Percentiles rank a stretch among this genome's conserved stretches.
These are phyloP conservation scores for Willisornis vidua DNA, from an alignment of 2,113 vertebrate species.

Conservation along the genomic window DNA sequence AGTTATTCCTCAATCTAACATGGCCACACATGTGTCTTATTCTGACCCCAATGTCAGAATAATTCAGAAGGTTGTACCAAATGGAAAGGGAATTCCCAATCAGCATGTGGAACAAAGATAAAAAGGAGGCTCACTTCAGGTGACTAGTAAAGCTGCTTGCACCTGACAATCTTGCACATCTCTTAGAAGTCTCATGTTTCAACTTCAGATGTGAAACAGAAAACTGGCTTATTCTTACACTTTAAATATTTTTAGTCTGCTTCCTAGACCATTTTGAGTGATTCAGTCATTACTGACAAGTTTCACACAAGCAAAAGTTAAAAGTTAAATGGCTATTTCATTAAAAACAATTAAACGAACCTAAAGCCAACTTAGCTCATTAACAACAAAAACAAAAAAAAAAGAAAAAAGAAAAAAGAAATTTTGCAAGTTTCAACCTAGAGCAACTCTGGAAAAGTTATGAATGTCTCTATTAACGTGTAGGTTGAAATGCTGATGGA, in stretches of 20 bases:
- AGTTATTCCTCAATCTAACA: not conserved
- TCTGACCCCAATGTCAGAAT: not conserved
- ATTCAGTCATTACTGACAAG: not conserved
- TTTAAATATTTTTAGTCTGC: not conserved
- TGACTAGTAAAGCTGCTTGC: not conserved
- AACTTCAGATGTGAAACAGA: not conserved
- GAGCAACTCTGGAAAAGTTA: not conserved
- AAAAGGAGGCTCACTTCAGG: not conserved
- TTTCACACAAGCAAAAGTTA: not conserved
- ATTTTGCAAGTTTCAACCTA: not conserved
- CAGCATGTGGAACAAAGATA: not conserved
- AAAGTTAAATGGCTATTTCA: not conserved
- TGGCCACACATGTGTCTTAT: accelerated
- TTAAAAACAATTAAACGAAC: conserved; percentile 2
- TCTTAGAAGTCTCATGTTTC: not conserved
- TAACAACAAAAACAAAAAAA: too few species aligned
- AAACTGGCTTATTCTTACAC: not conserved
- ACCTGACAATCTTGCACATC: not conserved
- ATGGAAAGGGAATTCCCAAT: not conserved
- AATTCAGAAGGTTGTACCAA: not conserved
- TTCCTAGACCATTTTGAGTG: not conserved
- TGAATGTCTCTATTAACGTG: not conserved
- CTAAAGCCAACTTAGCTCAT: not conserved
- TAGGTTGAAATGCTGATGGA: not conserved
- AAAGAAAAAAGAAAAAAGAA: not conserved